Base-by-base conservation (phyloP, 1,140 invertebrate genomes). In the Drosophila ambigua region DNA sequence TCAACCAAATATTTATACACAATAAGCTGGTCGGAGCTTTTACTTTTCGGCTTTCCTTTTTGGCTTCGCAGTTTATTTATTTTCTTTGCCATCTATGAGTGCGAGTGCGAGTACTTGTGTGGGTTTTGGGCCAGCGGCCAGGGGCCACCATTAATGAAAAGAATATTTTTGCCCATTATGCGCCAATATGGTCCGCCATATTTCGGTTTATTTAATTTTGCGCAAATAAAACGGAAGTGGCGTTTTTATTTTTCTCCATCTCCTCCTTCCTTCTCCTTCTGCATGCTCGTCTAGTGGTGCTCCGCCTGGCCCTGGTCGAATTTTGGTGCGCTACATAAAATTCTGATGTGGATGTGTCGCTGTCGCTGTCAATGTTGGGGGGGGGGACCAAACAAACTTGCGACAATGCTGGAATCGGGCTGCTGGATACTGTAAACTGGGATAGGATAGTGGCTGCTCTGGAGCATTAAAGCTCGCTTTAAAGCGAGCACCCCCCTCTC, bases 121-220 rank as follows among this genome's bases (percentile, higher is more conserved):
- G 13, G 16, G 51, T 20, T 52, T 6, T 31, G 3, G 23, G 23
- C 23, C 23, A 1, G 1, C 5, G 49, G 31, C 23, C 65, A 88
- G 64, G 49, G 49, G 66, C 53, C 79, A 88, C 53, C 79, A 88
- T 88, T 88, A 87, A 87, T 88, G 82, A 87, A 83, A 73, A 87
- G 83, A 88, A 87, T 88, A 88, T 83, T 88, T 69, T 88, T 88
- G 59, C 49, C 83, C 81, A 88, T 88, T 88, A 88, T 88, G 84
- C 83, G 79, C 83, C 83, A 88, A 88, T 88, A 88, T 88, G 84
- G 83, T 88, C 62, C 77, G 75, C 83, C 83, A 88, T 88, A 88
- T 88, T 88, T 88, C 83, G 83, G 83, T 88, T 88, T 88, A 88
- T 88, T 88, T 88, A 88, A 88, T 88, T 88, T 88, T 88, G 83